Percentiles rank a stretch among this genome's conserved stretches.
These are phyloP conservation scores for Rhincodon typus DNA, from an alignment of 2,797 vertebrate genomes.

Conservation along the genomic window DNA sequence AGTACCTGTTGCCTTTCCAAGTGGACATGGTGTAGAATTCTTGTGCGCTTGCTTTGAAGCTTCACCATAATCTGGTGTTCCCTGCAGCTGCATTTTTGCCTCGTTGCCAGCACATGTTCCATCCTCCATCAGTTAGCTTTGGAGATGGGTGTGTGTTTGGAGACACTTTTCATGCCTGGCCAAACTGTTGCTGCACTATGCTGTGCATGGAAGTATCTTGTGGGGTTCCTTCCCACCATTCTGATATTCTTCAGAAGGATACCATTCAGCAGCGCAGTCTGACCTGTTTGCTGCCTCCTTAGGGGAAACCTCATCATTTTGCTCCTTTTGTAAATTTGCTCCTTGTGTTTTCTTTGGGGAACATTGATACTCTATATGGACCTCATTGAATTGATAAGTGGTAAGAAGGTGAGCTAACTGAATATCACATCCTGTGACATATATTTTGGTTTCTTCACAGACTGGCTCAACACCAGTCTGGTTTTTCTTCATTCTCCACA, in stretches of 20 bases:
- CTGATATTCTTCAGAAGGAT: too few relatives aligned
- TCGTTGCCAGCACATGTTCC: not conserved
- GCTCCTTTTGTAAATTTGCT: not conserved
- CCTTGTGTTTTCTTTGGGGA: not conserved
- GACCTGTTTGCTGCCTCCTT: not conserved
- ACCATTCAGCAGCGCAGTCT: not conserved
- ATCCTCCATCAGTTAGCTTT: not conserved
- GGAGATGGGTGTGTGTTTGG: not conserved
- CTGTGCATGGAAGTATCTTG: not conserved
- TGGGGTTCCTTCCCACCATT: not conserved
- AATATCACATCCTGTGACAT: not conserved
- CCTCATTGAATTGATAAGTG: not conserved
- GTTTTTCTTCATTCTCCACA: not conserved
- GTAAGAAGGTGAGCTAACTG: not conserved
- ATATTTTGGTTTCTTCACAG: not conserved
- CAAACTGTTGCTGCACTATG: not conserved
- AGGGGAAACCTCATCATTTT: not conserved
- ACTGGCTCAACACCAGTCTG: not conserved
- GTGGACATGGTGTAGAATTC: not conserved
- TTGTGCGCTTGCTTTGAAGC: not conserved
- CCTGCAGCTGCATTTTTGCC: not conserved
- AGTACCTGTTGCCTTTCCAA: not conserved
- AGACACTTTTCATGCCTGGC: not conserved
- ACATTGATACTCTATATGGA: not conserved
- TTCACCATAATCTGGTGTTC: not conserved